Evolutionary conservation across 1,140 invertebrate species (phyloP), one percentile per base, ranked within the genome.

Genomic region (Cotesia vestalis): DNA sequence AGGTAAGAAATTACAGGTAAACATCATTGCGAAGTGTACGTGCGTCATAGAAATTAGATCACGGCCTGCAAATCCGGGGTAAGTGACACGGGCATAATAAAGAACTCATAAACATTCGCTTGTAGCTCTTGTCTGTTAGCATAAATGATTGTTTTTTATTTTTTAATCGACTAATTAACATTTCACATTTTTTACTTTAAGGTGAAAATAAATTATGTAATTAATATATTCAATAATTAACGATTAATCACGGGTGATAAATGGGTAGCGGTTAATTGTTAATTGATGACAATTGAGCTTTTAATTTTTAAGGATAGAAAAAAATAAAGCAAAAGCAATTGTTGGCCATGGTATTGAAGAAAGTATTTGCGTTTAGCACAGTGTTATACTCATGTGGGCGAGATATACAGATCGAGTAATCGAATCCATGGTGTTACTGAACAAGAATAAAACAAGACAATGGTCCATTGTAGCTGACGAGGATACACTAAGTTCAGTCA

Each of bases 401-500:
- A 78, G 74, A 67, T 69, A 66, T 74, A 46, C 40, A 46, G 40
- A 73, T 66, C 59, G 35, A 69, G 62, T 73, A 72, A 80, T 84
- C 82, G 82, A 80, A 84, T 83, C 80, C 79, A 77, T 78, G 76
- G 82, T 71, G 71, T 36, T 59, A 63, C 68, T 64, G 55, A 66
- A 76, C 75, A 76, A 38, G 74, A 71, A 81, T 79, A 79, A 78
- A 80, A 79, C 51, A 67, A 73, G 76, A 85, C 80, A 85, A 85
- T 85, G 70, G 79, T 76, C 80, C 81, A 83, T 83, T 84, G 80
- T 84, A 76, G 78, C 69, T 79, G 80, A 79, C 73, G 76, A 78
- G 74, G 52, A 69, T 67, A 72, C 35, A 57, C 46, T 35, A 63
- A 69, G 35, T 69, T 11, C 11, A 61, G 40, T 57, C 38, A 64